A percentile compares a stretch with the other conserved stretches of the same genome.
These are phyloP conservation scores for Naso thynnoides DNA, from an alignment of 2,797 vertebrate species.

Conservation along the genomic window DNA sequence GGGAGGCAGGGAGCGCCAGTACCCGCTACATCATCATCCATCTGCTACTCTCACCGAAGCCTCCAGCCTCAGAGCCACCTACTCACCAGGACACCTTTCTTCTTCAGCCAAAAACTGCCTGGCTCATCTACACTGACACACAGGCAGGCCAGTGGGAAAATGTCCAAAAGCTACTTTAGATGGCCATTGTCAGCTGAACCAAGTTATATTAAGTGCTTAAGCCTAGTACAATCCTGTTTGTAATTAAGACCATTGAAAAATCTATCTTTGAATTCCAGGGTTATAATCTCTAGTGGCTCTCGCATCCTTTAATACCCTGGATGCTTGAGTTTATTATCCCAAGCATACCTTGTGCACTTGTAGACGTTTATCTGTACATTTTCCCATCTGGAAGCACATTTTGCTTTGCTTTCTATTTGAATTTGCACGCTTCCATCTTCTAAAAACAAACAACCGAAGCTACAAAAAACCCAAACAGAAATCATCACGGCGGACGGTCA, in stretches of 20 bases:
- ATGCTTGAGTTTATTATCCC: conserved; percentile 4
- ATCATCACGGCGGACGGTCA: conserved; percentile 29
- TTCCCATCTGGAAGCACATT: conserved; percentile 1
- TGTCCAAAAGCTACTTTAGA: conserved; percentile 68
- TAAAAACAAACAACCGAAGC: conserved; percentile 33
- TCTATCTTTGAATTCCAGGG: conserved; percentile 19
- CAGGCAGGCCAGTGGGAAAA: conserved; percentile 60
- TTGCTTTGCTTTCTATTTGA: conserved; percentile 2
- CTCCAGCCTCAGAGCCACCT: conserved; percentile 73
- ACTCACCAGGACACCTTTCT: conserved; percentile 80
- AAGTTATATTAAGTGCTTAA: conserved; percentile 54
- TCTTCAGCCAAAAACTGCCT: conserved; percentile 74
- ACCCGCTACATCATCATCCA: conserved; percentile 83
- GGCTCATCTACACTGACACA: conserved; percentile 68
- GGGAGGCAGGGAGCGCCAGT: conserved; percentile 77
- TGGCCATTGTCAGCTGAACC: conserved; percentile 60
- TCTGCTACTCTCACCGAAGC: conserved; percentile 77
- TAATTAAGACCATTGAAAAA: conserved; percentile 54
- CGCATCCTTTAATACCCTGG: not conserved
- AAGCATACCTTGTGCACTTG: not conserved
- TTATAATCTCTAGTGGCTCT: conserved; percentile 24
- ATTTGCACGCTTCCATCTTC: conserved; percentile 12
- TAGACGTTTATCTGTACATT: conserved; percentile 20
- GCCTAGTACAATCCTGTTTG: conserved; percentile 27
- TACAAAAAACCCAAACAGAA: conserved; percentile 4